Evolutionary conservation across 2,888 invertebrate species (phyloP), one percentile per base, ranked within the genome.

Genomic region (Agonopterix arenella): DNA sequence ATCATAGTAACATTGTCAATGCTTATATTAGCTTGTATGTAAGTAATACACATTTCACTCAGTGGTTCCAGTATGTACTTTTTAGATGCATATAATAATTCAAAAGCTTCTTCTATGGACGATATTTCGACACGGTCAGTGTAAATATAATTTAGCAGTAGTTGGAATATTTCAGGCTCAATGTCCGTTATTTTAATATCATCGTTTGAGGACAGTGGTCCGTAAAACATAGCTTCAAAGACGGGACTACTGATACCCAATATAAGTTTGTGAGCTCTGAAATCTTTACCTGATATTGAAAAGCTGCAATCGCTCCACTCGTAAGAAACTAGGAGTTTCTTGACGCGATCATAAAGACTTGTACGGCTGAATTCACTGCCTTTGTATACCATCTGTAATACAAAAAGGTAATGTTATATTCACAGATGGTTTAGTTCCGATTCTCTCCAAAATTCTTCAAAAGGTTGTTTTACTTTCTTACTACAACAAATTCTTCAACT

Each of bases 181-280:
- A 93, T 91, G 66, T 93, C 93, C 51, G 89, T 85, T 52, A 93
- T 84, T 46, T 73, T 66, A 52, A 92, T 90, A 57, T 85, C 81
- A 46, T 78, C 73, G 57, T 78, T 70, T 51, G 80, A 79, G 38
- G 92, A 90, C 61, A 93, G 63, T 10, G 91, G 90, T 1, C 93
- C 93, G 75, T 90, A 93, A 56, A 93, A 89, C 92, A 93, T 92
- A 28, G 91, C 92, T 74, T 93, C 92, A 80, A 93, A 93, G 38
- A 93, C 93, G 7, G 93, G 93, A 68, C 93, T 93, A 60, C 90
- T 90, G 52, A 91, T 90, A n/a, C 92, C 91, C 59, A 93, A 68
- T 56, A 93, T 90, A 51, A 93, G 73, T 75, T 91, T 91, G 66
- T 93, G 93, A 45, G 92, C 92, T 66, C 84, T 84, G 49, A 92